A percentile compares a stretch with the other conserved stretches of the same genome.
These are phyloP conservation scores for Brachionus manjavacas DNA, from an alignment of 1,140 invertebrate species.

Conservation along the genomic window DNA sequence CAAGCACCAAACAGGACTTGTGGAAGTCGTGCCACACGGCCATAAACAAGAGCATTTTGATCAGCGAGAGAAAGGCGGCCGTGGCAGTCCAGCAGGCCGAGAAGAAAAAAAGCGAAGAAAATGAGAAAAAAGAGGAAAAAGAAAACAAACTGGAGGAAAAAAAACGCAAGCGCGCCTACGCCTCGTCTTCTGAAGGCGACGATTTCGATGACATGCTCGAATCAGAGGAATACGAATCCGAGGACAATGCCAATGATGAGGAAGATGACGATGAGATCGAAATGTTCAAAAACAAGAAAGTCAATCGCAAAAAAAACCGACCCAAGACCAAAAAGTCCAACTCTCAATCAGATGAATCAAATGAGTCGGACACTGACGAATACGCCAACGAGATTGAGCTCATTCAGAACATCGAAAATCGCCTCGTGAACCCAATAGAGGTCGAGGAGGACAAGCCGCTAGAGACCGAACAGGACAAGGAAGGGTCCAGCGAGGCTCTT, in stretches of 20 bases:
- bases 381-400: slow-evolving; percentile 34
- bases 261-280: background rate
- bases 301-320: background rate
- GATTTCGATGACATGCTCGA: background rate
- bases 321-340: background rate
- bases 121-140: background rate
- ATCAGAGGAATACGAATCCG: slow-evolving; percentile 29
- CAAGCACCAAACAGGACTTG: slow-evolving; percentile 37
- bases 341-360: slow-evolving; percentile 4
- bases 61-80: slow-evolving; percentile 36
- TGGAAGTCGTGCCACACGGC: slow-evolving; percentile 42
- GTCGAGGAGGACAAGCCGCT: background rate
- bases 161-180: background rate
- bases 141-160: background rate
- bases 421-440: background rate
- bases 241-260: background rate
- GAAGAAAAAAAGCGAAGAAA: background rate
- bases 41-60: slow-evolving; percentile 39
- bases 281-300: background rate
- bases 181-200: background rate
- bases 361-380: slow-evolving; percentile 9
- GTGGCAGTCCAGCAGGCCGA: background rate
- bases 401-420: slow-evolving; percentile 38
- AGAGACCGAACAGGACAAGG: background rate
- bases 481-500: background rate